Evolutionary conservation across 1,140 invertebrate species (phyloP), one percentile per base, ranked within the genome.

Genomic region (Dendroctonus valens): DNA sequence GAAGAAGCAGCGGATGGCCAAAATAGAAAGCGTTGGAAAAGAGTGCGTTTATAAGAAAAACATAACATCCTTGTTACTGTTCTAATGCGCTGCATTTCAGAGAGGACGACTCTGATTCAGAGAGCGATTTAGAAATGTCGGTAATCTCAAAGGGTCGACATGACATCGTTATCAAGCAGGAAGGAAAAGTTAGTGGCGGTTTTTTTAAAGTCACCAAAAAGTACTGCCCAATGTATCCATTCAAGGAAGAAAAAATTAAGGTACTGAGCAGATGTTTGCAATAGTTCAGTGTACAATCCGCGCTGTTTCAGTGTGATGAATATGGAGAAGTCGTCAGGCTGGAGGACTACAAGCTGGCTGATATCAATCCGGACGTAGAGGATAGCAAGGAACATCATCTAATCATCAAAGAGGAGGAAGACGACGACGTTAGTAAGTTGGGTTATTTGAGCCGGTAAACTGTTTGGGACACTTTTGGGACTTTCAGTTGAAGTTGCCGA

Each of bases 191-290:
- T 63, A 79, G 82, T 59, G 81, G 83, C 6, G 87, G 90, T 51
- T 95, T 94, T 78, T 97, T 97, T 77, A 97, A 97, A 81, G 89
- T 92, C 67, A 93, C 87, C 72, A 95, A 95, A 81, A 92, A 95
- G 62, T 90, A 94, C 70, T 92, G 96, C 80, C 95, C 96, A 0
- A 98, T 99, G 92, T 99, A 95, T 80, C 97, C 96, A 2, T 94
- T 90, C 74, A 85, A 91, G 52, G 96, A 98, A 80, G 96, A 98
- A 72, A 93, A 92, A 80, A 86, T 96, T 0, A 91, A 95, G 46
- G 63, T 65, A 42, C 7, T 5, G 12, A 3, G 5, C 50, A 52
- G 6, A 15, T 26, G 26, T 14, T 52, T 5, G 50, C 50, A 6
- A 6, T 52, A 26, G 6, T 52, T 26, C 5, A 52, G 37, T 14